A percentile compares a stretch with the other conserved stretches of the same genome.
Conservation (phyloP, 2,888 invertebrate species). For the Hofmannophila pseudospretella region DNA sequence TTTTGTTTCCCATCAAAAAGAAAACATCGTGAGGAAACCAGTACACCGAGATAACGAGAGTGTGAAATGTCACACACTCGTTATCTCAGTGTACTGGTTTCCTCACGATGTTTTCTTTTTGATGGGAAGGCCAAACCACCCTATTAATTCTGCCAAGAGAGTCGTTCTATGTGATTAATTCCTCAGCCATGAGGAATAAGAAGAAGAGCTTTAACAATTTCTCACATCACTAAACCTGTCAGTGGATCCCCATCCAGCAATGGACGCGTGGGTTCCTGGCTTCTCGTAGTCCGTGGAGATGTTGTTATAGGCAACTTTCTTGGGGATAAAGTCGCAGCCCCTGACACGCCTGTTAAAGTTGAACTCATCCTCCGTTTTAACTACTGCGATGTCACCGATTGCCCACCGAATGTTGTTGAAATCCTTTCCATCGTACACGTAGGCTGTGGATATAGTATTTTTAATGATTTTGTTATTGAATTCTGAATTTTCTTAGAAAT, state of each 20-base stretch:
- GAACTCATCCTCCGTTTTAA: constrained; percentile 56
- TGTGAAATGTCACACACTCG: too few species aligned
- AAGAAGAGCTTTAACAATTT: too few species aligned
- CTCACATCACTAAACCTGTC: constrained; percentile 41
- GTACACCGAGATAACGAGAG: too few species aligned
- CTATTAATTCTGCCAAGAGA: too few species aligned
- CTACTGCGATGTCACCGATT: constrained; percentile 59
- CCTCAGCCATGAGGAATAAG: too few species aligned
- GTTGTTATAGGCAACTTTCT: constrained; percentile 49
- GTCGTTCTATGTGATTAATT: too few species aligned
- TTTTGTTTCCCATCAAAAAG: too few species aligned
- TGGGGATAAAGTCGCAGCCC: constrained; percentile 59
- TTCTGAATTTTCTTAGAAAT: too few species aligned
- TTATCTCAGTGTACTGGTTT: too few species aligned
- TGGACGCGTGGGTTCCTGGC: constrained; percentile 29
- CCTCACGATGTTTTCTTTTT: too few species aligned
- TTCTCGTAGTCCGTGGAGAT: constrained; percentile 35
- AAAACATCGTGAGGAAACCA: too few species aligned
- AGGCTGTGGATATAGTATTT: constrained; percentile 29
- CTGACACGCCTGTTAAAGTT: constrained; percentile 46
- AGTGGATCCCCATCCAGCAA: constrained; percentile 59
- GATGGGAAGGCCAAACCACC: too few species aligned
- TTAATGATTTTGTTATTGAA: background rate
- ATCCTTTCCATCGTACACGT: constrained; percentile 50
- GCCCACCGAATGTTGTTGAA: constrained; percentile 66